Evolutionary conservation across 2,888 invertebrate genomes (phyloP), one percentile per base, ranked within the genome.

Genomic region (Nephrocerus scutellatus): DNA sequence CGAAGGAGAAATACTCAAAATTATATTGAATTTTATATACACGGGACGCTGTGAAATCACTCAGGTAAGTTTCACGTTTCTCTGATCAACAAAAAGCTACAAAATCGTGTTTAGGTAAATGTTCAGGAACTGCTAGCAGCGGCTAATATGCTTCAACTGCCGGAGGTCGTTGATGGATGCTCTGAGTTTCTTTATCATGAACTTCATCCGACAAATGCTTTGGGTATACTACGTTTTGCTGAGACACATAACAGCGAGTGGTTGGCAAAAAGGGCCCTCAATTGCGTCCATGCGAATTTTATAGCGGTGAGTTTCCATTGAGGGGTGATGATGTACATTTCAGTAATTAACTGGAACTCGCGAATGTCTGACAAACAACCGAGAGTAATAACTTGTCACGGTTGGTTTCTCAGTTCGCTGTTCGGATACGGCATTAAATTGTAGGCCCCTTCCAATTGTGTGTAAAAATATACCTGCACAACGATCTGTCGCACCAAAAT

Each of bases 181-280:
- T 84, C 87, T 43, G 81, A 84, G 59, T 92, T 84, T 66, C 73
- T 93, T 36, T 82, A 82, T 53, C 78, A 82, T 53, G 88, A 91
- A 70, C 71, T 93, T 41, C 84, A 90, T 69, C 79, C 83, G 31
- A 79, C 85, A 23, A 93, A 93, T 73, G 87, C 87, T 42, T 75
- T 93, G 59, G 92, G 92, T 60, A 87, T 86, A 68, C 82, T 84
- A 64, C 83, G 88, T 65, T 91, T 92, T 76, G 89, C 91, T 43
- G 89, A 90, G 66, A 82, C 83, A 37, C 89, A 91, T 70, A 84
- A 85, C 64, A 86, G 86, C 65, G 72, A 75, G 55, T 80, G 82
- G 55, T 72, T 93, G 56, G 78, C 82, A 53, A 79, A 79, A 55
- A 80, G 81, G 59, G 82, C 90, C 47, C 73, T 84, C 59, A 79